These are phyloP conservation scores for Synergus umbraculus DNA, from an alignment of 2,888 invertebrate genomes.

Conservation along the genomic window DNA sequence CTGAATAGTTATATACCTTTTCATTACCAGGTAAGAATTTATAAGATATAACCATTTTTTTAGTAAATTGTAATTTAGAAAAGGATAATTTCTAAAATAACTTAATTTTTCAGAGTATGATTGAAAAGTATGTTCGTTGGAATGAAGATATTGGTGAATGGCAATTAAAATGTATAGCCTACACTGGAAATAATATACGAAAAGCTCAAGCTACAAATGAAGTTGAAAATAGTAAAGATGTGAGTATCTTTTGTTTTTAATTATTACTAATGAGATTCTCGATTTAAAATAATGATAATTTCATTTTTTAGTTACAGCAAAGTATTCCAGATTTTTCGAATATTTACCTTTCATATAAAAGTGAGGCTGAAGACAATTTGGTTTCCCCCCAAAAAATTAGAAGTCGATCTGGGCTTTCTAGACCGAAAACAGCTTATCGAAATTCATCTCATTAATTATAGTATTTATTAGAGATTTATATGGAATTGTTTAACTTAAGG, in stretches of 20 bases:
- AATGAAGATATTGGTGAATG: conserved; percentile 99
- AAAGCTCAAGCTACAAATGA: conserved; percentile 79
- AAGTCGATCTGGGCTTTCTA: conserved; percentile 79
- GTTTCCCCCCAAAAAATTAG: conserved; percentile 66
- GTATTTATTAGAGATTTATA: background rate
- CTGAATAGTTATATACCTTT: conserved; percentile 96
- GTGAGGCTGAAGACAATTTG: conserved; percentile 76
- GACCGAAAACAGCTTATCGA: conserved; percentile 78
- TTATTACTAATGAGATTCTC: background rate
- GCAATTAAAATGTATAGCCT: conserved; percentile 98
- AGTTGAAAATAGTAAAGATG: conserved; percentile 70
- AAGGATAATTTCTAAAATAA: too few species aligned
- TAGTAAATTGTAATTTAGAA: background rate
- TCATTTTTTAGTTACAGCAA: conserved; percentile 73
- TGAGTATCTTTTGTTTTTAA: conserved; percentile 54
- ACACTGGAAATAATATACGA: conserved; percentile 99
- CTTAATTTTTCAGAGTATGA: conserved; percentile 82
- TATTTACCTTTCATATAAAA: conserved; percentile 83
- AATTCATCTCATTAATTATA: conserved; percentile 68
- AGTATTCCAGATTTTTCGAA: conserved; percentile 83
- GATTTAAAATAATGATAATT: background rate
- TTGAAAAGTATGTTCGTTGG: conserved; percentile 96
- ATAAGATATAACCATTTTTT: background rate
- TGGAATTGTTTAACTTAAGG: background rate
- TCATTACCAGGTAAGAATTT: conserved; percentile 87